A percentile compares a stretch with the other conserved stretches of the same genome.
Conservation (phyloP, 2,888 invertebrate genomes). For the Plebejus argus region DNA sequence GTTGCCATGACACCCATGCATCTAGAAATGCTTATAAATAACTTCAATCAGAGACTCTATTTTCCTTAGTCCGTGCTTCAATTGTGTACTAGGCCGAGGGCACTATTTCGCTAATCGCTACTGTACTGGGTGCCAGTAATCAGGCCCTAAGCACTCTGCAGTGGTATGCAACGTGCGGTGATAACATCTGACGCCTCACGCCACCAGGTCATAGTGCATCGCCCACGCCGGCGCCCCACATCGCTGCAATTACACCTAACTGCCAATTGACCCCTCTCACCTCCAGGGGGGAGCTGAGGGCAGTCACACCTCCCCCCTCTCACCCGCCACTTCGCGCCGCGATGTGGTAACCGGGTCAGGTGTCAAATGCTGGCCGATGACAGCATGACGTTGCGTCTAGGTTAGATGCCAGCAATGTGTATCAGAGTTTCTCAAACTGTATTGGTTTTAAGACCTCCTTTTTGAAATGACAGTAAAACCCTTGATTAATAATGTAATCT, state of each 20-base stretch:
- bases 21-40: too few species aligned
- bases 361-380: background rate
- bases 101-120: too few species aligned
- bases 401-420: background rate
- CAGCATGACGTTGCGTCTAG: background rate
- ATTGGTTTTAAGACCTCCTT: too few species aligned
- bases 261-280: slow-evolving; percentile 45
- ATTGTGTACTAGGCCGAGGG: too few species aligned
- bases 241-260: slow-evolving; percentile 42
- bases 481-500: too few species aligned
- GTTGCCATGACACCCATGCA: too few species aligned
- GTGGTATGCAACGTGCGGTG: background rate
- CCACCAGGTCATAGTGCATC: slow-evolving; percentile 18
- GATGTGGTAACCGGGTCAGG: background rate
- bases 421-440: too few species aligned
- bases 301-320: slow-evolving; percentile 36
- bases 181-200: background rate
- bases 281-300: slow-evolving; percentile 18
- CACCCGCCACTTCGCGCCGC: slow-evolving; percentile 37
- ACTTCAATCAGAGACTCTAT: too few species aligned
- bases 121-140: too few species aligned
- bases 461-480: too few species aligned
- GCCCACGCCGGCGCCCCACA: slow-evolving; percentile 42
- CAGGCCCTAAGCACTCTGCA: background rate
- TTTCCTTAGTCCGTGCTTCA: too few species aligned